Evolutionary conservation across 2,888 invertebrate genomes (phyloP).

Genomic region (Calliphora vomitoria): DNA sequence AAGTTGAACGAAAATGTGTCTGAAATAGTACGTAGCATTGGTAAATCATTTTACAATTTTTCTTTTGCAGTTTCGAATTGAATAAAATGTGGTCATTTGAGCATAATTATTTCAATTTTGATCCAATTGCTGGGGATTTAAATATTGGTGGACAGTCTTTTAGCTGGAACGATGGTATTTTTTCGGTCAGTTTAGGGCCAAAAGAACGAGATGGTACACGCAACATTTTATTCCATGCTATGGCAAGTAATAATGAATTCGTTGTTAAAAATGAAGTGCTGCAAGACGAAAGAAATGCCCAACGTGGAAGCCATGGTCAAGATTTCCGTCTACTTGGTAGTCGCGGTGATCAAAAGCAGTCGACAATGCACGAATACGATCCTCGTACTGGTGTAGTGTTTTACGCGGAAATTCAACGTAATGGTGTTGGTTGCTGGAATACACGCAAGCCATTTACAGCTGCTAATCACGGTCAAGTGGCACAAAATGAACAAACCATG

Average conservation of each 20-base stretch:
- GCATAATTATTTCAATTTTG: constrained; percentile 91
- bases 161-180: constrained; percentile 93
- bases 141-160: constrained; percentile 89
- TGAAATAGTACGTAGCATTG: too few species aligned
- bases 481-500: constrained; percentile 87
- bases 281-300: constrained; percentile 86
- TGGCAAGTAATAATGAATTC: constrained; percentile 90
- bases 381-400: constrained; percentile 87
- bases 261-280: constrained; percentile 88
- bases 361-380: constrained; percentile 89
- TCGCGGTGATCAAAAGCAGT: constrained; percentile 88
- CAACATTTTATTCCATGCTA: constrained; percentile 90
- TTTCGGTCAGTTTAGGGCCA: constrained; percentile 88
- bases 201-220: constrained; percentile 86
- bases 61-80: constrained; percentile 85
- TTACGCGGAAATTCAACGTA: constrained; percentile 89
- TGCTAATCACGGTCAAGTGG: constrained; percentile 86
- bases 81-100: constrained; percentile 89
- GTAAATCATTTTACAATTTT: too few species aligned
- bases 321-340: constrained; percentile 88
- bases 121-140: constrained; percentile 89
- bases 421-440: constrained; percentile 92
- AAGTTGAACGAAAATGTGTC: too few species aligned
- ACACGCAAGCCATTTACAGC: constrained; percentile 84
- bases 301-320: constrained; percentile 85